phyloP scores from a whole-genome alignment of 2,888 invertebrate species.

The Rhagophthalmus giganteus region DNA sequence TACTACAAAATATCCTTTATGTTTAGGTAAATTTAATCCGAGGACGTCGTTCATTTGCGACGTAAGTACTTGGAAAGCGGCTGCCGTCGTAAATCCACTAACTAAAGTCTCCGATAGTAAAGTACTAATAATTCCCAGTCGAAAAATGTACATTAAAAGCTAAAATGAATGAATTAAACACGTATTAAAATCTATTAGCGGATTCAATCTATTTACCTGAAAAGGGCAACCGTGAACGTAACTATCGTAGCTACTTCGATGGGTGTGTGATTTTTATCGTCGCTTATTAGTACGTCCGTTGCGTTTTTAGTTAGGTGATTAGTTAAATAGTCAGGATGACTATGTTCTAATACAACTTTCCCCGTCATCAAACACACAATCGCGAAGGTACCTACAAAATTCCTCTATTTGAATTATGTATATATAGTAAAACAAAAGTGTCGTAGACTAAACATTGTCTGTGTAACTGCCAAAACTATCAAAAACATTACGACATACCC shows the following conservation, averaged over 20 bases:
- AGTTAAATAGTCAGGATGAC: slow-evolving; percentile 43
- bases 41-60: slow-evolving; percentile 69
- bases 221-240: slow-evolving; percentile 73
- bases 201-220: slow-evolving; percentile 61
- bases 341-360: slow-evolving; percentile 65
- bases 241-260: slow-evolving; percentile 76
- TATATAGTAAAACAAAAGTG: too few relatives aligned
- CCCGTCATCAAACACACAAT: slow-evolving; percentile 90
- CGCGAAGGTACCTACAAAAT: slow-evolving; percentile 73
- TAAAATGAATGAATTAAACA: slow-evolving; percentile 50
- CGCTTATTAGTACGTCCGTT: slow-evolving; percentile 20
- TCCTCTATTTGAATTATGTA: background rate
- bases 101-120: slow-evolving; percentile 68
- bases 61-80: slow-evolving; percentile 70
- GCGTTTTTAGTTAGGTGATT: slow-evolving; percentile 26
- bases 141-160: slow-evolving; percentile 66
- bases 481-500: too few relatives aligned
- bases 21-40: slow-evolving; percentile 60
- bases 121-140: slow-evolving; percentile 63
- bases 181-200: too few relatives aligned
- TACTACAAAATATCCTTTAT: slow-evolving; percentile 64
- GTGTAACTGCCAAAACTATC: too few relatives aligned
- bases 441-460: too few relatives aligned
- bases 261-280: slow-evolving; percentile 50
- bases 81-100: slow-evolving; percentile 74